phyloP scores from a whole-genome alignment of 1,140 invertebrate genomes.

The Panulirus ornatus region DNA sequence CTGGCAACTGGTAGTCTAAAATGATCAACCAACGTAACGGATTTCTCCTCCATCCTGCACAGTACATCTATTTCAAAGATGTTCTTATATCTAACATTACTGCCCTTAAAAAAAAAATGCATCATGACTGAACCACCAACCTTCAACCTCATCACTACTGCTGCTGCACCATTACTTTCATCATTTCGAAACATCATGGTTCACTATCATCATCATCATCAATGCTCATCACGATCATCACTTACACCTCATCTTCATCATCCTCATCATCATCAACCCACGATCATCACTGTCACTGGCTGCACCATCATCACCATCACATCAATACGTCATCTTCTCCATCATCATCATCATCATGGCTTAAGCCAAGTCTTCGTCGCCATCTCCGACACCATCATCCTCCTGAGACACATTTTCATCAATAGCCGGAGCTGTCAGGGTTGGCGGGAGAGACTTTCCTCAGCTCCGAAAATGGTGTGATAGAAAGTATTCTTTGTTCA shows the following conservation, averaged over 20 bases:
- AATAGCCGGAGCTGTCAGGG: neutral
- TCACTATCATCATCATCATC: slow-evolving; percentile 6
- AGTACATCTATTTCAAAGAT: too few species aligned
- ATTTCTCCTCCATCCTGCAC: too few species aligned
- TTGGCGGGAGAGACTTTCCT: slow-evolving; percentile 4
- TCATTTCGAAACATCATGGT: too few species aligned
- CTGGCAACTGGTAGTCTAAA: too few species aligned
- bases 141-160: neutral
- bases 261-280: neutral
- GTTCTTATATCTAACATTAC: too few species aligned
- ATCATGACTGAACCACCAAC: too few species aligned
- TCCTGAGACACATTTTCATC: slow-evolving; percentile 17
- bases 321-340: neutral
- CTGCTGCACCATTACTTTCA: neutral
- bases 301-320: neutral
- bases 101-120: too few species aligned
- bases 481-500: slow-evolving; percentile 55
- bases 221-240: slow-evolving; percentile 23
- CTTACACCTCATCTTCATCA: neutral
- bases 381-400: slow-evolving; percentile 21
- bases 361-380: neutral
- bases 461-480: slow-evolving; percentile 14
- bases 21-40: too few species aligned
- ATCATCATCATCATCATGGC: neutral
- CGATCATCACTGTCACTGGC: neutral